phyloP scores from a whole-genome alignment of 2,797 vertebrate genomes.

The Syngnathus acus region DNA sequence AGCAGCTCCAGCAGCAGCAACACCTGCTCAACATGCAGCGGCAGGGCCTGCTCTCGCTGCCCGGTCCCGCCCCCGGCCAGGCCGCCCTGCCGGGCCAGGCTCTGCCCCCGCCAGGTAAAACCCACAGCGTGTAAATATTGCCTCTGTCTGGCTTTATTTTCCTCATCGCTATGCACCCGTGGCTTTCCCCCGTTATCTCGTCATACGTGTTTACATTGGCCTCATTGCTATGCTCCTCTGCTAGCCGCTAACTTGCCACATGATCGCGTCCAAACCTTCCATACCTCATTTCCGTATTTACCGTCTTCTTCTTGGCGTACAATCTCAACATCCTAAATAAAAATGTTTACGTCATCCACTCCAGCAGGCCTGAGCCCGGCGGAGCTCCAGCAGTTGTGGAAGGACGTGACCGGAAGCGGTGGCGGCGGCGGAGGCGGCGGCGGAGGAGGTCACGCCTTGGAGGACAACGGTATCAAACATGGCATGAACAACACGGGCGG shows the following conservation, averaged over 20 bases:
- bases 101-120: conserved; percentile 88
- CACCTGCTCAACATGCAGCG: conserved; percentile 98
- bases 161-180: conserved; percentile 49
- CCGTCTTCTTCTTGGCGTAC: conserved; percentile 34
- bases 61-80: conserved; percentile 74
- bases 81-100: conserved; percentile 91
- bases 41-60: conserved; percentile 97
- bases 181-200: conserved; percentile 38
- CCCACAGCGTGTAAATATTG: too few relatives aligned
- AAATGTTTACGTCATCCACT: neutral
- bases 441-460: conserved; percentile 81
- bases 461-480: conserved; percentile 97
- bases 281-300: conserved; percentile 21
- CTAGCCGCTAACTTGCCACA: conserved; percentile 49
- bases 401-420: conserved; percentile 85
- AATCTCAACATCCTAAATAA: too few relatives aligned
- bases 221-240: conserved; percentile 53
- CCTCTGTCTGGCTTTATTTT: conserved; percentile 22
- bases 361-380: conserved; percentile 92
- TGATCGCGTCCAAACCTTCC: conserved; percentile 26
- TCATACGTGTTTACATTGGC: conserved; percentile 44
- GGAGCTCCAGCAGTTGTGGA: conserved; percentile 99
- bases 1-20: conserved; percentile 98
- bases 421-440: conserved; percentile 57
- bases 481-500: conserved; percentile 44